These are phyloP conservation scores for Dasypolia templi DNA, from an alignment of 2,888 invertebrate genomes.

Conservation along the genomic window DNA sequence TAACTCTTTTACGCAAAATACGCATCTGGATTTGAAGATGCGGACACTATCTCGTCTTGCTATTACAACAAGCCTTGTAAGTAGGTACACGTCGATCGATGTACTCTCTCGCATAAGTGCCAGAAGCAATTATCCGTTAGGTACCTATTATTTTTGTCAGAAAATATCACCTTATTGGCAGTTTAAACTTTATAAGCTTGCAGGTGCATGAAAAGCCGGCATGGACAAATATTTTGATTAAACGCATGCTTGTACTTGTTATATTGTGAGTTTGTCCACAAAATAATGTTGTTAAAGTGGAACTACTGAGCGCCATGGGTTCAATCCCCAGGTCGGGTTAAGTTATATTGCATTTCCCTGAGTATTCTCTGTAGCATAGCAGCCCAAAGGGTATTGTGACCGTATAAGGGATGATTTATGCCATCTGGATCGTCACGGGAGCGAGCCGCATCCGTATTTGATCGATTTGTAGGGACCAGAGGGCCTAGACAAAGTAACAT, in stretches of 20 bases:
- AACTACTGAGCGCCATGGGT: not conserved
- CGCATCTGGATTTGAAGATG: not conserved
- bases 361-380: not conserved
- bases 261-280: not conserved
- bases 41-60: not conserved
- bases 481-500: no score
- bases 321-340: not conserved
- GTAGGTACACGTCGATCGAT: not conserved
- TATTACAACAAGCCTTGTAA: not conserved
- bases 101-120: not conserved
- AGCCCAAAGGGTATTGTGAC: not conserved
- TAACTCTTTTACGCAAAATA: not conserved
- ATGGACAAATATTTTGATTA: not conserved
- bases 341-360: constrained; percentile 1
- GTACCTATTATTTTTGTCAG: not conserved
- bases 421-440: not conserved
- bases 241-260: no score
- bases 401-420: not conserved
- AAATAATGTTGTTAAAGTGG: not conserved
- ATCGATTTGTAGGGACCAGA: not conserved
- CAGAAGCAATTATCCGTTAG: not conserved
- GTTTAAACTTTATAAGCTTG: not conserved
- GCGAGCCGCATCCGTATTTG: not conserved
- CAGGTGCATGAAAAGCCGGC: not conserved
- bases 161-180: not conserved